Conservation (phyloP, 2,888 invertebrate species). For the Eupithecia subumbrata region DNA sequence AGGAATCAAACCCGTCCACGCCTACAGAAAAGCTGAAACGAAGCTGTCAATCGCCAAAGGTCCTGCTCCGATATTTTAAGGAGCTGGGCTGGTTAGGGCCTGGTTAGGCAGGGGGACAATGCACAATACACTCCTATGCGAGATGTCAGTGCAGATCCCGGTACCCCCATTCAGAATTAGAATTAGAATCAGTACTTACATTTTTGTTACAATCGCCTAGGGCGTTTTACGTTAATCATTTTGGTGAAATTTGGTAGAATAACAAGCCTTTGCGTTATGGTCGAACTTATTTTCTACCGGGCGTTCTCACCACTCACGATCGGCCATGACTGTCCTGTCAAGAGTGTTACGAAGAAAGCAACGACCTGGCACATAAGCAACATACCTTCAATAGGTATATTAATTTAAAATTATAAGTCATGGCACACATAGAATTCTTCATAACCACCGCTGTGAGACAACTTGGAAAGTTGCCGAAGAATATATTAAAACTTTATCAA, state of each 20-base stretch:
- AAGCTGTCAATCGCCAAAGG: too few relatives aligned
- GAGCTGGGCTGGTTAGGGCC: too few relatives aligned
- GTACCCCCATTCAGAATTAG: too few relatives aligned
- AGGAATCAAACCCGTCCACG: too few relatives aligned
- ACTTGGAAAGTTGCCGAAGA: slow-evolving; percentile 77
- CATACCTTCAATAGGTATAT: neutral
- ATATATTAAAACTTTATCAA: slow-evolving; percentile 84
- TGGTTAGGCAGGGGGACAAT: too few relatives aligned
- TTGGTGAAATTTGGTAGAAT: neutral
- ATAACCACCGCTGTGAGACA: slow-evolving; percentile 68
- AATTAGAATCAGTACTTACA: too few relatives aligned
- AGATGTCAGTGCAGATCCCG: too few relatives aligned
- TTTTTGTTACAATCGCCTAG: neutral
- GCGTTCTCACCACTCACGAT: neutral
- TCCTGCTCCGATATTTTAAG: too few relatives aligned
- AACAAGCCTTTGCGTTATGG: neutral
- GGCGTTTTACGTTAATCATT: neutral
- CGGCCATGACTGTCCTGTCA: neutral
- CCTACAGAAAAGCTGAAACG: too few relatives aligned
- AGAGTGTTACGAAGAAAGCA: neutral
- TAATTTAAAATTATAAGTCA: slow-evolving; percentile 8
- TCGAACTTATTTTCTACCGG: neutral
- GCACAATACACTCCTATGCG: too few relatives aligned
- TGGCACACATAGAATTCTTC: slow-evolving; percentile 63
- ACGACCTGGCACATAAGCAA: neutral